Evolutionary conservation across 2,113 vertebrate genomes (phyloP), one percentile per base, ranked within the genome.

Genomic region (Zosterops lateralis): DNA sequence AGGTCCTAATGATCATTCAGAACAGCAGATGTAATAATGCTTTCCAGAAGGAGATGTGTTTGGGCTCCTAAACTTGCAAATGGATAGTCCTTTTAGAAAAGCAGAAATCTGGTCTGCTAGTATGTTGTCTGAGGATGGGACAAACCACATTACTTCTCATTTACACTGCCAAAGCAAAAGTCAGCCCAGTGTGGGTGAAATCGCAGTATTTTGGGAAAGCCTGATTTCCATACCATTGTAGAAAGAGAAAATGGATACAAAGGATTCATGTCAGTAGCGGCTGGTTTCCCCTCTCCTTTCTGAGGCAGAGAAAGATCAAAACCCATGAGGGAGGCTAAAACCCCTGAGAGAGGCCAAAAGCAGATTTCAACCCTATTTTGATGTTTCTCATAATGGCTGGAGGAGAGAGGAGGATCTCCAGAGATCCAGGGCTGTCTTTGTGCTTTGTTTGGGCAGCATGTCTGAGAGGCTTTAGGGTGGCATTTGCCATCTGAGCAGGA

Each of bases 401-500:
- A 83, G 34, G 38, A 28, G 26, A 82, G 25, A 58, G 12, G 36
- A 80, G 18, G 12, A 36, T 9, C 45, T 62, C 51, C 38, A 31
- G 56, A 34, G 47, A 17, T 16, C 6, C 25, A 25, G 17, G 5
- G 2, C 21, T 77, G 32, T 22, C 40, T 57, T 65, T 61, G 18
- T 56, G 17, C 19, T 60, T 8, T 14, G 0, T 28, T n/a, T 21
- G 44, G 7, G 21, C 24, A 71, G 42, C 1, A 1, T 6, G 9
- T 18, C 38, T 19, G 18, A 45, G 74, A 48, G 34, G 15, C 6
- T 25, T 40, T 36, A 19, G 24, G 19, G 32, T 1, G 4, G 4
- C 0, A 0, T 56, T 73, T 73, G 22, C 20, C 2, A 3, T 38
- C 31, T 22, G 31, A 56, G 20, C 0, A 4, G 18, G 18, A n/a